A percentile compares a stretch with the other conserved stretches of the same genome.
phyloP scores from a whole-genome alignment of 2,797 vertebrate genomes.

The Leptoclinus maculatus region DNA sequence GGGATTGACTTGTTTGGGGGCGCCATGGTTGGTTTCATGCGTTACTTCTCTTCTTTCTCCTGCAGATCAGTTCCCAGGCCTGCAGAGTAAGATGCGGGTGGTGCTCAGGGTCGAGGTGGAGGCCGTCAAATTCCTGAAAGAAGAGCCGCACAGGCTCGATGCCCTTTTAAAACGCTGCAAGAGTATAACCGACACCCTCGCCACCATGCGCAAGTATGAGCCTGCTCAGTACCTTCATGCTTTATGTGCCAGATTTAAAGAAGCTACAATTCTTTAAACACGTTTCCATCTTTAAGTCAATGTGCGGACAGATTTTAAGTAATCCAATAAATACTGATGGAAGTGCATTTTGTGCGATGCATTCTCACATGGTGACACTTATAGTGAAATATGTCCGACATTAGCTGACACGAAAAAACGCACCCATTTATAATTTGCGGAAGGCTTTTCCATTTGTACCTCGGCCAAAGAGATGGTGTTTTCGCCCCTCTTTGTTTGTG shows the following conservation, averaged over 20 bases:
- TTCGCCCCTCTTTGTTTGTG: constrained; percentile 9
- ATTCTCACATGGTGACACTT: neutral
- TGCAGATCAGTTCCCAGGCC: constrained; percentile 94
- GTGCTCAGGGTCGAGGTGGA: constrained; percentile 98
- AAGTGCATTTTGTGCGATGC: constrained; percentile 1
- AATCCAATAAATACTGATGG: neutral
- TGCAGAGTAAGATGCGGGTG: constrained; percentile 99
- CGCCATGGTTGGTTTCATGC: neutral
- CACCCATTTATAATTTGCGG: neutral
- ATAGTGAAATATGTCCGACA: neutral
- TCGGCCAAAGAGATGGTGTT: constrained; percentile 23
- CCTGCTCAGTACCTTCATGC: neutral
- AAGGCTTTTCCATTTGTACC: constrained; percentile 26
- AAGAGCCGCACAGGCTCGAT: constrained; percentile 95
- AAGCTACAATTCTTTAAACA: neutral
- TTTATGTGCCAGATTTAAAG: neutral
- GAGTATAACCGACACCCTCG: constrained; percentile 91
- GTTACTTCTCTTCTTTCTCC: constrained; percentile 12
- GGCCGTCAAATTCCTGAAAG: constrained; percentile 98
- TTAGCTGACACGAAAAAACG: constrained; percentile 1
- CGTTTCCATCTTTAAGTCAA: neutral
- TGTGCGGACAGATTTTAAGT: neutral
- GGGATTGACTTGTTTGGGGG: constrained; percentile 21
- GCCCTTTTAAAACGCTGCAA: constrained; percentile 96
- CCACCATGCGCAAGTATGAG: constrained; percentile 89